Conservation (phyloP, 2,797 vertebrate species). For the Anisognathus igniventris region DNA sequence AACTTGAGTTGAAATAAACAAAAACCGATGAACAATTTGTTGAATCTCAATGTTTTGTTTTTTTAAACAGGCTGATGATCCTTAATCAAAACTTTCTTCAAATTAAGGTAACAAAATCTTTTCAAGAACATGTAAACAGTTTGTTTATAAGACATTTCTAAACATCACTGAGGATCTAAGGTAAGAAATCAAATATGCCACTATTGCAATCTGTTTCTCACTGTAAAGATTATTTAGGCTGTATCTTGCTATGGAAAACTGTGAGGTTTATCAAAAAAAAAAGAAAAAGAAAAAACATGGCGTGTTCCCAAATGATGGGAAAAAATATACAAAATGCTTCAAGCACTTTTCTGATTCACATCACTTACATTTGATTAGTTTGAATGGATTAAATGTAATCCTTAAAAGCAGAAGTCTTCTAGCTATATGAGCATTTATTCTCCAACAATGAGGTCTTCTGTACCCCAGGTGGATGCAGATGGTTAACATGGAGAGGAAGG, state of each 20-base stretch:
- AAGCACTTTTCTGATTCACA: not conserved
- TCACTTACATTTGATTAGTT: not conserved
- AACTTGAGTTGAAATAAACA: not conserved
- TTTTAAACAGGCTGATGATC: not conserved
- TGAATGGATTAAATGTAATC: not conserved
- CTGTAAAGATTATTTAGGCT: not conserved
- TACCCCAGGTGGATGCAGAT: not conserved
- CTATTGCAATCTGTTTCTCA: not conserved
- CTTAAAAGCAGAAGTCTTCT: not conserved
- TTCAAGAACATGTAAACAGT: not conserved
- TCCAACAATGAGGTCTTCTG: not conserved
- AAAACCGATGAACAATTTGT: not conserved
- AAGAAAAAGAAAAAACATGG: rapidly evolving
- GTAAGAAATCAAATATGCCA: not conserved
- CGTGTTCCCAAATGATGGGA: not conserved
- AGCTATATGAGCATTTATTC: not conserved
- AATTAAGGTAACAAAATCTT: not conserved
- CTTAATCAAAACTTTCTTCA: not conserved
- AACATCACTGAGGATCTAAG: not conserved
- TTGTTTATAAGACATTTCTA: not conserved
- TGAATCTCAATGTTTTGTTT: not conserved
- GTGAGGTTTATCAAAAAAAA: not conserved
- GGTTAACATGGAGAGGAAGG: not conserved
- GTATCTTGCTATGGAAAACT: not conserved
- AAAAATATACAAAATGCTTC: not conserved